phyloP scores from a whole-genome alignment of 2,797 vertebrate species.

The Eutrigla gurnardus region DNA sequence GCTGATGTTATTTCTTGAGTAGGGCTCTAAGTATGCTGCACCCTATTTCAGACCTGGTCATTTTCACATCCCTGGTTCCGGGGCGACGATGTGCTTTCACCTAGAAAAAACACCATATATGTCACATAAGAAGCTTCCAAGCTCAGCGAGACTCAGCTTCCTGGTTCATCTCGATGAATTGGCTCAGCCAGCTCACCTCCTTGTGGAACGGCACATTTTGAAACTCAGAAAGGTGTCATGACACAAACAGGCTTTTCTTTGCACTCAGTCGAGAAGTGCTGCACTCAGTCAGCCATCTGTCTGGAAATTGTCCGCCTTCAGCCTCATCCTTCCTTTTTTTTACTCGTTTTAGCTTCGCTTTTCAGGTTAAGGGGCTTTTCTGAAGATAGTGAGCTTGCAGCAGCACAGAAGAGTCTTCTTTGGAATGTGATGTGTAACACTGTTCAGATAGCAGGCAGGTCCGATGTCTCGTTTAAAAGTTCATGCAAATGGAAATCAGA shows the following conservation, averaged over 20 bases:
- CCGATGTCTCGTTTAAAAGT: neutral
- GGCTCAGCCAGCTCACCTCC: slow-evolving; percentile 32
- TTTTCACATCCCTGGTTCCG: slow-evolving; percentile 13
- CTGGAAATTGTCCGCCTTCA: slow-evolving; percentile 40
- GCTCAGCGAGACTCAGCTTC: slow-evolving; percentile 11
- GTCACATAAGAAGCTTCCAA: neutral
- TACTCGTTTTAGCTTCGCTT: slow-evolving; percentile 22
- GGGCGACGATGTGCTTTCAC: neutral
- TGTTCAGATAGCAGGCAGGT: neutral
- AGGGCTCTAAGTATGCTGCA: neutral
- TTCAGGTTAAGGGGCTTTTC: slow-evolving; percentile 8
- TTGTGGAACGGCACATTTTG: slow-evolving; percentile 33
- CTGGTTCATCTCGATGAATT: slow-evolving; percentile 31
- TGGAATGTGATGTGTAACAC: neutral
- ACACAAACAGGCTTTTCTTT: slow-evolving; percentile 53
- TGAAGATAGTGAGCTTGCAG: slow-evolving; percentile 12
- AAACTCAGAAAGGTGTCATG: slow-evolving; percentile 51
- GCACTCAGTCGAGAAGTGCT: slow-evolving; percentile 31
- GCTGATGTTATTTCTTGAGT: neutral
- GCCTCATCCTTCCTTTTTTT: slow-evolving; percentile 11
- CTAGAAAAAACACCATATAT: neutral
- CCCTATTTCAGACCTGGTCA: neutral
- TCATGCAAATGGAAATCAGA: neutral
- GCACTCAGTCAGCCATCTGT: slow-evolving; percentile 46
- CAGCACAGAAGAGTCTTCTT: slow-evolving; percentile 9